Evolutionary conservation across 1,140 invertebrate species (phyloP).

Genomic region (Aphaenogaster floridana): DNA sequence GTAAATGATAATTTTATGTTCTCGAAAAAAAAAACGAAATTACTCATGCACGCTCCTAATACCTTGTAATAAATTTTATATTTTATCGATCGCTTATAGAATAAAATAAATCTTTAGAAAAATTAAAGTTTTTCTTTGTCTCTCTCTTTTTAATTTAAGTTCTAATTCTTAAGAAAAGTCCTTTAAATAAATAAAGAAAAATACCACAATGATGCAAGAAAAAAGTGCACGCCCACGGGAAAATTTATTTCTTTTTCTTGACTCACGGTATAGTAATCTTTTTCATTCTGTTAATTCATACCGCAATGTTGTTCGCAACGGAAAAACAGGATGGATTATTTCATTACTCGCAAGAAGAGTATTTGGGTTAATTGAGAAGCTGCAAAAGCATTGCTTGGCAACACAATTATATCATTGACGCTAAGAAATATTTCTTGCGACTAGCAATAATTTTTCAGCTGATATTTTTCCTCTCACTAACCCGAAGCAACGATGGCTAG

Average conservation of each 20-base stretch:
- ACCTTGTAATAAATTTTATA: not conserved
- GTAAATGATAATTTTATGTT: too few species aligned
- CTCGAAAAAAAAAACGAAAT: too few species aligned
- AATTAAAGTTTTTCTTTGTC: not conserved
- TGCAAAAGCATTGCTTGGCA: not conserved
- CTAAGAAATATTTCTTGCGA: not conserved
- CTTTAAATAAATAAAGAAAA: not conserved
- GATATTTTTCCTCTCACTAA: not conserved
- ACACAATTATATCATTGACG: not conserved
- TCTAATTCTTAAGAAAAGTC: not conserved
- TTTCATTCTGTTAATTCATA: slow-evolving; percentile 53
- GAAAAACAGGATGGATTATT: slow-evolving; percentile 9
- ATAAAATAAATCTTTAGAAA: not conserved
- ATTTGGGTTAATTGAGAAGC: slow-evolving; percentile 51
- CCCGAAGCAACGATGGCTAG: not conserved
- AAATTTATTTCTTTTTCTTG: slow-evolving; percentile 18
- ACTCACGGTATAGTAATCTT: slow-evolving; percentile 30
- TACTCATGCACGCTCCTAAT: too few species aligned
- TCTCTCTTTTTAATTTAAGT: not conserved
- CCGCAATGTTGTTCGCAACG: not conserved
- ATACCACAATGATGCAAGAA: not conserved
- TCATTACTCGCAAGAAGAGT: slow-evolving; percentile 7
- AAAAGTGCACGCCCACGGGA: not conserved
- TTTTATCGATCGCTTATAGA: not conserved
- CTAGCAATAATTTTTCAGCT: not conserved